Percentiles rank a stretch among this genome's conserved stretches.
Evolutionary conservation across 1,140 invertebrate genomes (phyloP).

Genomic region (Lordiphosa clarofinis): DNA sequence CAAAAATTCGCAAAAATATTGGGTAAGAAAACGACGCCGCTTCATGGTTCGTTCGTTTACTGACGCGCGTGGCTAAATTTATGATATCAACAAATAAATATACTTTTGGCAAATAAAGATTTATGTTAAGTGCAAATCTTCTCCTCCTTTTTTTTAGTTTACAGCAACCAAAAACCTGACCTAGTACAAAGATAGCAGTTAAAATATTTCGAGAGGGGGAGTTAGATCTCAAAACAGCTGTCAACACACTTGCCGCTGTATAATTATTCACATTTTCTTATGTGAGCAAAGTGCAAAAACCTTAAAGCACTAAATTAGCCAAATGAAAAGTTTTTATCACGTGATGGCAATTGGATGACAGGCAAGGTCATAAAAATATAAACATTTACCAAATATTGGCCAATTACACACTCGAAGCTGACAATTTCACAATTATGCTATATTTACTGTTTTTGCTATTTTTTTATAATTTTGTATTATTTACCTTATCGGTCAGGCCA

Average conservation of each 20-base stretch:
- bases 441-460: constrained; percentile 46
- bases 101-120: constrained; percentile 26
- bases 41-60: too few species aligned
- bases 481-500: constrained; percentile 41
- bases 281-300: constrained; percentile 65
- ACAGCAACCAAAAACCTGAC: constrained; percentile 59
- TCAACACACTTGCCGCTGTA: constrained; percentile 32
- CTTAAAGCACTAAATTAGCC: constrained; percentile 51
- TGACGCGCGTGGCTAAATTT: too few species aligned
- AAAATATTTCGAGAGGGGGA: constrained; percentile 12
- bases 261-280: constrained; percentile 18
- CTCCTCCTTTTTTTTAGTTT: constrained; percentile 41
- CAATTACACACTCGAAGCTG: constrained; percentile 69
- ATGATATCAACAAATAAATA: constrained; percentile 42
- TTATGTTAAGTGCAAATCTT: constrained; percentile 26
- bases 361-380: constrained; percentile 46
- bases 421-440: constrained; percentile 55
- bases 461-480: constrained; percentile 9
- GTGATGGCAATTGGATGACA: constrained; percentile 51
- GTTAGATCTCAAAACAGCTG: constrained; percentile 23
- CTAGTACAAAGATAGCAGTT: constrained; percentile 50
- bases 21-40: too few species aligned
- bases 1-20: too few species aligned
- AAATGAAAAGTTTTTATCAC: constrained; percentile 65
- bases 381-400: constrained; percentile 42